Evolutionary conservation across 2,113 vertebrate species (phyloP).

Genomic region (Brachypteracias leptosomus): DNA sequence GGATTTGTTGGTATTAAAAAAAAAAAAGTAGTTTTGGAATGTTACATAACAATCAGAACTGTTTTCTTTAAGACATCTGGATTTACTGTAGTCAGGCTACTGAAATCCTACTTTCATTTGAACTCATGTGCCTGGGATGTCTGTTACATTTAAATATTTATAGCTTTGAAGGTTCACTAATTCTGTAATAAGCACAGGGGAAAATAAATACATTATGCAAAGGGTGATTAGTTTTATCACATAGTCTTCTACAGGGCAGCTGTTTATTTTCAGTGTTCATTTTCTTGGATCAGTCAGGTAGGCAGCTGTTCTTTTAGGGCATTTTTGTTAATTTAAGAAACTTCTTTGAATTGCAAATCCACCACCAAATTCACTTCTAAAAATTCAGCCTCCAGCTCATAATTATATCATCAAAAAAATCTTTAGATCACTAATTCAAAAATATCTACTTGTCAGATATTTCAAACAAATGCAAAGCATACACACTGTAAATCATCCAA

Average conservation of each 20-base stretch:
- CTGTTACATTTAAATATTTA: constrained; percentile 66
- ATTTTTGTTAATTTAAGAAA: constrained; percentile 68
- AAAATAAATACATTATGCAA: constrained; percentile 68
- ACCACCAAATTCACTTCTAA: constrained; percentile 49
- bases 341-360: constrained; percentile 69
- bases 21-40: not conserved
- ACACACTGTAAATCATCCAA: constrained; percentile 26
- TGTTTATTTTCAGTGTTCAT: constrained; percentile 68
- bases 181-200: constrained; percentile 55
- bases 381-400: constrained; percentile 61
- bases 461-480: constrained; percentile 59
- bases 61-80: not conserved
- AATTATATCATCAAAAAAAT: constrained; percentile 65
- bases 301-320: constrained; percentile 61
- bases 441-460: constrained; percentile 41
- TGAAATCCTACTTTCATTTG: not conserved
- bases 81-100: not conserved
- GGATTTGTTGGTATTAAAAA: not conserved
- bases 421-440: constrained; percentile 66
- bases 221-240: constrained; percentile 64
- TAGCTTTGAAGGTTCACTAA: constrained; percentile 44
- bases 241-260: constrained; percentile 46
- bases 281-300: constrained; percentile 67
- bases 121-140: not conserved
- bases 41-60: not conserved